phyloP scores from a whole-genome alignment of 2,888 invertebrate genomes.

The Lycocerus yunnanus region DNA sequence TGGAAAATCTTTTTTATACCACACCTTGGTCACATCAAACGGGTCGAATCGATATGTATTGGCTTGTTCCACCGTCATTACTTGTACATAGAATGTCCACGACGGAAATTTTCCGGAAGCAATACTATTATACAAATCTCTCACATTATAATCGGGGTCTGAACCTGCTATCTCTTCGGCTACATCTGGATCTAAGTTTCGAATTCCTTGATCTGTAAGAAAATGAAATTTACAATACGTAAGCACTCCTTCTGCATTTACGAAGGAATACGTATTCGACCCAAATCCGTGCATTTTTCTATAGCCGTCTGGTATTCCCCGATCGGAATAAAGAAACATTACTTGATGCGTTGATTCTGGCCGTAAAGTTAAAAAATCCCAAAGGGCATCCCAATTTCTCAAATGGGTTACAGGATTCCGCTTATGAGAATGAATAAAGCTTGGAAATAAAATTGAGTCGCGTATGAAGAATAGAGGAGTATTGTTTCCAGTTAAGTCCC shows the following conservation, averaged over 20 bases:
- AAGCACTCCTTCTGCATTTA: constrained; percentile 72
- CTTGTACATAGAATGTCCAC: constrained; percentile 84
- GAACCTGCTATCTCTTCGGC: constrained; percentile 71
- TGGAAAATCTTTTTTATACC: constrained; percentile 88
- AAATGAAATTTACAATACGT: constrained; percentile 93
- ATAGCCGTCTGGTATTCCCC: constrained; percentile 91
- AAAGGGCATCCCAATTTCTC: constrained; percentile 92
- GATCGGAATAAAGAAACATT: constrained; percentile 84
- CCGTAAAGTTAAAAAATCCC: constrained; percentile 90
- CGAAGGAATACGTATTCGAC: constrained; percentile 89
- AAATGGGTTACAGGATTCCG: constrained; percentile 91
- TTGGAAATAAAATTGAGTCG: constrained; percentile 88
- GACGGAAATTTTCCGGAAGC: constrained; percentile 72
- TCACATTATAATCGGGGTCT: constrained; percentile 87
- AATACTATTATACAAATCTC: constrained; percentile 91
- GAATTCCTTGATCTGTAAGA: constrained; percentile 89
- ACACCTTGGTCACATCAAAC: constrained; percentile 92
- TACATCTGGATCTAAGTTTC: constrained; percentile 70
- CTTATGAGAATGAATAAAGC: constrained; percentile 95
- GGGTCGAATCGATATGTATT: constrained; percentile 82
- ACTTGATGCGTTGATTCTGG: constrained; percentile 87
- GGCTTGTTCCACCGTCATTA: constrained; percentile 87
- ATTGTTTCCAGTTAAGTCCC: constrained; percentile 94
- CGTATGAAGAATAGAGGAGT: constrained; percentile 92
- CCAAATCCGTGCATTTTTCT: constrained; percentile 82